phyloP scores from a whole-genome alignment of 2,797 vertebrate species.

The Trematomus bernacchii region DNA sequence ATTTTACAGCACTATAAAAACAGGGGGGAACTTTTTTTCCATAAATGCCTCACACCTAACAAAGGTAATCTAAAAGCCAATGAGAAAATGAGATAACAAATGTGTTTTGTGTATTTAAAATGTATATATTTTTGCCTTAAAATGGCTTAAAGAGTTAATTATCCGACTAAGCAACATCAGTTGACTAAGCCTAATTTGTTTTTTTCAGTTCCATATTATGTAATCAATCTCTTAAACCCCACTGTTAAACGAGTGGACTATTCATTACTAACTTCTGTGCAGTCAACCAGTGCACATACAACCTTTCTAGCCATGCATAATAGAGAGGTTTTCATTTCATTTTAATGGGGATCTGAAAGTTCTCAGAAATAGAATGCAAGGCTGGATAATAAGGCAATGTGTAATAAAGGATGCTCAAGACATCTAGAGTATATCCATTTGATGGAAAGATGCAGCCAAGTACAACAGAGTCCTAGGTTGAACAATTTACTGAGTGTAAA shows the following conservation, averaged over 20 bases:
- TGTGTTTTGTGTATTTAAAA: not conserved
- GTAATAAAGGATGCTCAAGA: not conserved
- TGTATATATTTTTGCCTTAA: not conserved
- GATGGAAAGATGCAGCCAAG: not conserved
- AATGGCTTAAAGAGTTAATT: not conserved
- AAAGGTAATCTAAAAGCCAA: conserved; percentile 1
- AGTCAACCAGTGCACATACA: not conserved
- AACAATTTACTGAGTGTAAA: not conserved
- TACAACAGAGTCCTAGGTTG: not conserved
- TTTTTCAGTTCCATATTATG: not conserved
- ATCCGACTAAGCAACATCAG: not conserved
- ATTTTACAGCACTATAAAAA: conserved; percentile 60
- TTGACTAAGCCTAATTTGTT: not conserved
- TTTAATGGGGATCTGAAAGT: not conserved
- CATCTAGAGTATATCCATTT: not conserved
- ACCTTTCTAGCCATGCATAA: not conserved
- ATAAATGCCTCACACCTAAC: conserved; percentile 29
- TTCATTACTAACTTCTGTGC: not conserved
- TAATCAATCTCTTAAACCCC: not conserved
- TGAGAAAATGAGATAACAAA: not conserved
- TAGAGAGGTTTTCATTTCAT: not conserved
- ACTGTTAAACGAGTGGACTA: not conserved
- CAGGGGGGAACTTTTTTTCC: conserved; percentile 11
- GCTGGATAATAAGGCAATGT: not conserved
- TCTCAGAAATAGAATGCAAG: not conserved